phyloP scores from a whole-genome alignment of 2,113 vertebrate genomes.

The Hyla sarda region DNA sequence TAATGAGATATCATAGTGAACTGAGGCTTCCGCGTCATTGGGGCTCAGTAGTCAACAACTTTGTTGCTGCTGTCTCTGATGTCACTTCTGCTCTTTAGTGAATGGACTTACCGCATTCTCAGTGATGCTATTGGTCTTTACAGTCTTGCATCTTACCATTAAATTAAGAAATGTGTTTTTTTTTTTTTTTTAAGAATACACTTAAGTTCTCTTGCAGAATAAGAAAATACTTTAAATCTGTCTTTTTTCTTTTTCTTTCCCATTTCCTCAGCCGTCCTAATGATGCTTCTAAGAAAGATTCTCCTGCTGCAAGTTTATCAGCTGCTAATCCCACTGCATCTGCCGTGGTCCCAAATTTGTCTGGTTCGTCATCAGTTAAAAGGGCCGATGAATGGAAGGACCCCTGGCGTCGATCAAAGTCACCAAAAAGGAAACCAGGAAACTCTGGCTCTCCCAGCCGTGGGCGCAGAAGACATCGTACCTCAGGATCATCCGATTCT shows the following conservation, averaged over 20 bases:
- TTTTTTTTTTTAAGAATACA: too few species aligned
- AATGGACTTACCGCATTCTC: not conserved
- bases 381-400: slow-evolving; percentile 97
- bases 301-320: not conserved
- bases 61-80: too few species aligned
- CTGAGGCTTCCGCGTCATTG: too few species aligned
- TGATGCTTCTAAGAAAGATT: slow-evolving; percentile 87
- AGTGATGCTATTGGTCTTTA: not conserved
- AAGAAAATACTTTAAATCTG: too few species aligned
- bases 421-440: slow-evolving; percentile 87
- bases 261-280: slow-evolving; percentile 72
- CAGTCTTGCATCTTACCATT: too few species aligned
- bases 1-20: too few species aligned
- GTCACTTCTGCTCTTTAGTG: not conserved
- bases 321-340: slow-evolving; percentile 11
- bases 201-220: too few species aligned
- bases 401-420: slow-evolving; percentile 97
- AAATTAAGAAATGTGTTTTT: too few species aligned
- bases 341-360: not conserved
- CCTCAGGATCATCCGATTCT: slow-evolving; percentile 89
- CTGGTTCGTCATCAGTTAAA: slow-evolving; percentile 73
- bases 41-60: too few species aligned
- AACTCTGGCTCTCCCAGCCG: slow-evolving; percentile 84
- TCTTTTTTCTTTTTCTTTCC: not conserved
- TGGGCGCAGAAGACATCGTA: slow-evolving; percentile 83